Percentiles rank a stretch among this genome's conserved stretches.
These are phyloP conservation scores for Corythoichthys intestinalis DNA, from an alignment of 2,113 vertebrate species.

Conservation along the genomic window DNA sequence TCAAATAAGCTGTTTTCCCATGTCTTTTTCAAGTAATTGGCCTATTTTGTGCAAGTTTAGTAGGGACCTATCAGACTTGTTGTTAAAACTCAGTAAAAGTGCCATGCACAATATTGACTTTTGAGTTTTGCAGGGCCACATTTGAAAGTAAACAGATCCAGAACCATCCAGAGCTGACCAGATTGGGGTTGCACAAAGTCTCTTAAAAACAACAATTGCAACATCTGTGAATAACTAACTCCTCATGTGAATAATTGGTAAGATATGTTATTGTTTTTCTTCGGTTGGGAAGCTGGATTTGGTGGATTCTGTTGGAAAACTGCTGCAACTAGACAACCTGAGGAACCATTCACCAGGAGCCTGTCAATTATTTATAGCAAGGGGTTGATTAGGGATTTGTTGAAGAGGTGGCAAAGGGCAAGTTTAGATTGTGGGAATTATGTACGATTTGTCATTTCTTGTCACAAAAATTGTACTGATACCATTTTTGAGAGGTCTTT, in stretches of 20 bases:
- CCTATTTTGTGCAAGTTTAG: background rate
- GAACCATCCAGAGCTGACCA: conserved; percentile 34
- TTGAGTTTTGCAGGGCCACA: conserved; percentile 18
- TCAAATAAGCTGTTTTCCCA: background rate
- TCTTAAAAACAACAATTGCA: background rate
- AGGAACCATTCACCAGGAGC: conserved; percentile 34
- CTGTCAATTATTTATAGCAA: conserved; percentile 42
- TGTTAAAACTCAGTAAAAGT: background rate
- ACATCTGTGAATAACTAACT: background rate
- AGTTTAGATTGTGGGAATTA: background rate
- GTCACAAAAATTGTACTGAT: too few relatives aligned
- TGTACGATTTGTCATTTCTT: background rate
- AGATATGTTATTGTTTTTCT: conserved; percentile 11
- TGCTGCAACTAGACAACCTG: conserved; percentile 31
- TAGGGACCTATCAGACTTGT: background rate
- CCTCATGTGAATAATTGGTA: conserved; percentile 10
- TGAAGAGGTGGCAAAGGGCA: background rate
- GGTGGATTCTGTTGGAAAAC: conserved; percentile 24
- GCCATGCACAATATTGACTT: conserved; percentile 6
- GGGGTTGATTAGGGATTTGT: background rate
- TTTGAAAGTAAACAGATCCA: conserved; percentile 36
- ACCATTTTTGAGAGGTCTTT: too few relatives aligned
- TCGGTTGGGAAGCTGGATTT: conserved; percentile 12
- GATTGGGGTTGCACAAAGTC: conserved; percentile 1
- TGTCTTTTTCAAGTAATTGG: background rate